phyloP scores from a whole-genome alignment of 2,797 vertebrate genomes.

The Gambelia wislizenii region DNA sequence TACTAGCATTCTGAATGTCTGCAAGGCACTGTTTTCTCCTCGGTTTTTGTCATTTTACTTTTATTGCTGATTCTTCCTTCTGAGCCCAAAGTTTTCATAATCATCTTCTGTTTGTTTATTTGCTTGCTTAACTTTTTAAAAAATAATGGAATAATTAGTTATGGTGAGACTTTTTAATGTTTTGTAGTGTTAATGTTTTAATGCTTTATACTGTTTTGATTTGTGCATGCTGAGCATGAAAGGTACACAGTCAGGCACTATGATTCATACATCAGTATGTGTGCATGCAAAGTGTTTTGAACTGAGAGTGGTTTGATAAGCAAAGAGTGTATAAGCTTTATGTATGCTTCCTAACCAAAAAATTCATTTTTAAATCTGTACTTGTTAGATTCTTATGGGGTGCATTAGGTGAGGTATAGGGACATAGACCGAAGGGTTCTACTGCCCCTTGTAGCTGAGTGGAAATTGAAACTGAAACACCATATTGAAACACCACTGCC shows the following conservation, averaged over 20 bases:
- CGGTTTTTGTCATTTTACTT: background rate
- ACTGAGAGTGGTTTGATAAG: background rate
- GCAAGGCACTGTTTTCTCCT: background rate
- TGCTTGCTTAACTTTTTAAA: conserved; percentile 5
- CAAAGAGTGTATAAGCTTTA: background rate
- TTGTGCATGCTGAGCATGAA: conserved; percentile 1
- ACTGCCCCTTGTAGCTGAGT: background rate
- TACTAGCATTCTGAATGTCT: background rate
- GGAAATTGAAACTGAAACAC: background rate
- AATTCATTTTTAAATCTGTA: background rate
- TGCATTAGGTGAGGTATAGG: background rate
- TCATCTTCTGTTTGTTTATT: background rate
- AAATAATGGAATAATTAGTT: conserved; percentile 24
- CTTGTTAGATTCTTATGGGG: background rate
- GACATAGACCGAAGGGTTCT: background rate
- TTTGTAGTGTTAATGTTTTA: no score
- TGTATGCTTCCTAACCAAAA: background rate
- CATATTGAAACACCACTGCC: background rate
- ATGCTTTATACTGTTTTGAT: conserved; percentile 10
- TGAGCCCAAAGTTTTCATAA: background rate
- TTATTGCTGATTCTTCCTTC: background rate
- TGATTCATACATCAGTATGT: background rate
- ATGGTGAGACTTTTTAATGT: background rate
- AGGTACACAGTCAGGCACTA: background rate
- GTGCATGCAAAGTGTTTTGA: background rate